These are phyloP conservation scores for Girardinus metallicus DNA, from an alignment of 2,797 vertebrate genomes.

Conservation along the genomic window DNA sequence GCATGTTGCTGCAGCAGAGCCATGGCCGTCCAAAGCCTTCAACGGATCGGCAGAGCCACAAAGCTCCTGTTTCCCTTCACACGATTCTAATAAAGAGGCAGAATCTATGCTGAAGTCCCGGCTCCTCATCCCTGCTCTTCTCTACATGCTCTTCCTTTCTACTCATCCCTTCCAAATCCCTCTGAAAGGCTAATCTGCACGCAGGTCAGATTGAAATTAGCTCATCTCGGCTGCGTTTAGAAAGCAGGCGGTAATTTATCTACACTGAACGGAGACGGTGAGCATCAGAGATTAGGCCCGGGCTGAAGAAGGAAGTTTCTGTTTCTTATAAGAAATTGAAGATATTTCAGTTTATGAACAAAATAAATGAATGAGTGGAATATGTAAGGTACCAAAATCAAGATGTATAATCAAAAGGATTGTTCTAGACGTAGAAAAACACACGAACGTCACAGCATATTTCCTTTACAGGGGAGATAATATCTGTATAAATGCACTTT, in stretches of 20 bases:
- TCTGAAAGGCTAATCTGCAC: slow-evolving; percentile 68
- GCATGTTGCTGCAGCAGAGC: slow-evolving; percentile 67
- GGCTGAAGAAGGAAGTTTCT: slow-evolving; percentile 75
- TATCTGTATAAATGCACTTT: no score
- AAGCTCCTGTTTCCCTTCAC: neutral
- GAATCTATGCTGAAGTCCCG: neutral
- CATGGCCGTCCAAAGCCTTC: slow-evolving; percentile 53
- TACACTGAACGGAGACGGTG: slow-evolving; percentile 21
- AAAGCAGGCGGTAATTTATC: slow-evolving; percentile 49
- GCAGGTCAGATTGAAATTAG: slow-evolving; percentile 70
- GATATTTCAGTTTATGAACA: neutral
- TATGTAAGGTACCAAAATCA: neutral
- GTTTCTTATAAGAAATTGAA: neutral
- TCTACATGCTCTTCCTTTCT: slow-evolving; percentile 36
- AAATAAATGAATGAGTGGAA: neutral
- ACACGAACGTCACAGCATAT: neutral
- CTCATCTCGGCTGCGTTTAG: slow-evolving; percentile 64
- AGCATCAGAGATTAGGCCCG: slow-evolving; percentile 57
- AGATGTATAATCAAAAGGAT: neutral
- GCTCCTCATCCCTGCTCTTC: neutral
- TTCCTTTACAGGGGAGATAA: neutral
- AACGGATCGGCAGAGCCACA: slow-evolving; percentile 1
- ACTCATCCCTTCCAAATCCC: slow-evolving; percentile 45
- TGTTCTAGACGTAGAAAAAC: neutral
- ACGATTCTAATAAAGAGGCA: slow-evolving; percentile 1